Percentiles rank a stretch among this genome's conserved stretches.
These are phyloP conservation scores for Hirtodrosophila histrioides DNA, from an alignment of 2,888 invertebrate species.

Conservation along the genomic window DNA sequence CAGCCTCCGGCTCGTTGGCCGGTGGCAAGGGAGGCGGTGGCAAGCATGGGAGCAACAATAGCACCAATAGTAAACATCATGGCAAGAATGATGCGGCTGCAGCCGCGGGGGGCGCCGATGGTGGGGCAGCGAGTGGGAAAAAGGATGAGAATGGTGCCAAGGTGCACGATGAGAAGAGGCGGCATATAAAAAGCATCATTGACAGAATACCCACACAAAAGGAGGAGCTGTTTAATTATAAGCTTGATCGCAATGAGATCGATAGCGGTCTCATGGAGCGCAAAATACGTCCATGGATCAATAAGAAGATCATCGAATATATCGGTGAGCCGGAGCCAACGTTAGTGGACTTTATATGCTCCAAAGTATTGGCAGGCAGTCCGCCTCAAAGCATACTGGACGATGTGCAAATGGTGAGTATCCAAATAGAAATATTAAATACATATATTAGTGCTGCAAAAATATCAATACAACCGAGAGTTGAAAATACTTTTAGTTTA, in stretches of 20 bases:
- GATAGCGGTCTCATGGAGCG: slow-evolving; percentile 94
- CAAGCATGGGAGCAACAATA: slow-evolving; percentile 36
- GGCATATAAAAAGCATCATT: slow-evolving; percentile 98
- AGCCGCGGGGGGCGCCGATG: slow-evolving; percentile 65
- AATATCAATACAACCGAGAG: no score
- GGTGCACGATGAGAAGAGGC: slow-evolving; percentile 96
- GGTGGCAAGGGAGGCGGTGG: slow-evolving; percentile 20
- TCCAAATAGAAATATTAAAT: no score
- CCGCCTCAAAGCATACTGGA: slow-evolving; percentile 97
- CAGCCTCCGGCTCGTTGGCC: slow-evolving; percentile 29
- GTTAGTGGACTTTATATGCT: slow-evolving; percentile 99
- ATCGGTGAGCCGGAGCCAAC: slow-evolving; percentile 99
- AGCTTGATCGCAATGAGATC: slow-evolving; percentile 95
- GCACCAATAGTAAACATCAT: slow-evolving; percentile 53
- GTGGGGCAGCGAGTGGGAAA: slow-evolving; percentile 72
- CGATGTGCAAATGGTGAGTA: slow-evolving; percentile 98
- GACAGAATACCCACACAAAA: slow-evolving; percentile 99
- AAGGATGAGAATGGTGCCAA: slow-evolving; percentile 87
- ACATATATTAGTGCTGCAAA: no score
- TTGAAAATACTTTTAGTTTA: no score
- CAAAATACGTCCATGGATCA: slow-evolving; percentile 99
- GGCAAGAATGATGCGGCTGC: slow-evolving; percentile 76
- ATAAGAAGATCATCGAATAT: slow-evolving; percentile 99
- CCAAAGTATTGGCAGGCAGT: slow-evolving; percentile 97
- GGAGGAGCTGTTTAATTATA: slow-evolving; percentile 97